A percentile compares a stretch with the other conserved stretches of the same genome.
phyloP scores from a whole-genome alignment of 1,140 invertebrate species.

The Kradibia gibbosae region DNA sequence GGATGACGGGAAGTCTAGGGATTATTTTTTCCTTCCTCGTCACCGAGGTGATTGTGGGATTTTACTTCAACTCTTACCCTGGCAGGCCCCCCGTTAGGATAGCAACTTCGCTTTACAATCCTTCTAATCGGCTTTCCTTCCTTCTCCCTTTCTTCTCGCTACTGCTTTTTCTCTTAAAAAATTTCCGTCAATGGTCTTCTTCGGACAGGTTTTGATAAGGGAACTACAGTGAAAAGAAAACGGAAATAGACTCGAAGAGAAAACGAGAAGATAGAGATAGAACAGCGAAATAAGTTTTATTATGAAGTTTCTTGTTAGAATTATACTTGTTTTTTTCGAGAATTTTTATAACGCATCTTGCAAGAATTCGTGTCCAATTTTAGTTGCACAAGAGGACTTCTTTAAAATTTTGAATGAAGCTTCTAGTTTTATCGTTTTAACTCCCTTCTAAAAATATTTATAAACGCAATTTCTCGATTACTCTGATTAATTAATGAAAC shows the following conservation, averaged over 20 bases:
- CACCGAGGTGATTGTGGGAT: neutral
- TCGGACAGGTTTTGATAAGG: conserved; percentile 32
- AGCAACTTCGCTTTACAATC: neutral
- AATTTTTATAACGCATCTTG: conserved; percentile 23
- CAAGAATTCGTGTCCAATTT: neutral
- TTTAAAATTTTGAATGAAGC: neutral
- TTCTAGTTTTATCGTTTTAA: neutral
- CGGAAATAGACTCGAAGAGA: conserved; percentile 2
- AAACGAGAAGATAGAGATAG: neutral
- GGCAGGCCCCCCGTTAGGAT: no score
- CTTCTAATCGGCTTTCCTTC: conserved; percentile 20
- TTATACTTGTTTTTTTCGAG: conserved; percentile 22
- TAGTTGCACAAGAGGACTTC: neutral
- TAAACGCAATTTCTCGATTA: neutral
- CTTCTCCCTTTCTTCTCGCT: neutral
- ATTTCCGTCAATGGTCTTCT: conserved; percentile 28
- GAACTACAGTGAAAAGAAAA: conserved; percentile 1
- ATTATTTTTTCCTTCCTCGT: conserved; percentile 33
- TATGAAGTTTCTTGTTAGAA: conserved; percentile 24
- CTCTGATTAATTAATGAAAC: neutral
- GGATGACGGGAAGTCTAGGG: neutral
- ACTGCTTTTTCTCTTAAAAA: conserved; percentile 19
- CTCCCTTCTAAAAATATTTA: neutral
- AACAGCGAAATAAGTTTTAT: neutral
- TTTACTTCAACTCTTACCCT: neutral